These are phyloP conservation scores for Serripes groenlandicus DNA, from an alignment of 2,888 invertebrate species.

Conservation along the genomic window DNA sequence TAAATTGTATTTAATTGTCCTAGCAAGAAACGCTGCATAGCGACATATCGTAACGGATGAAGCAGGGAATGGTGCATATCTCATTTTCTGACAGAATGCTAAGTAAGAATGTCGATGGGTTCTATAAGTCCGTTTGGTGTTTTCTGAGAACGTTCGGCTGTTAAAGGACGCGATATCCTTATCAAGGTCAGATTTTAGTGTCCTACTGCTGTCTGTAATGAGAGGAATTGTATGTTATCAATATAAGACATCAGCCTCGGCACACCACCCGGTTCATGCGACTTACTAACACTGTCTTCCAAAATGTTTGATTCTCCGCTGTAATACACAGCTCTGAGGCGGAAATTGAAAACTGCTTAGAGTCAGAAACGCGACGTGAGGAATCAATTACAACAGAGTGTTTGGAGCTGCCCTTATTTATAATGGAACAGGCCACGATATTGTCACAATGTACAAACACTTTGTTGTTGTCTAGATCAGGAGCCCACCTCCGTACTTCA, in stretches of 20 bases:
- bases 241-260: background rate
- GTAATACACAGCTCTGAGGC: constrained; percentile 28
- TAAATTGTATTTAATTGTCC: constrained; percentile 31
- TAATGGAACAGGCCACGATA: constrained; percentile 31
- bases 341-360: constrained; percentile 40
- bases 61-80: constrained; percentile 27
- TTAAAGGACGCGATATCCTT: background rate
- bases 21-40: constrained; percentile 30
- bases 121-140: constrained; percentile 37
- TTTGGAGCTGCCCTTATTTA: constrained; percentile 43
- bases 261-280: constrained; percentile 28
- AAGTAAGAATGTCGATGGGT: constrained; percentile 46
- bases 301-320: constrained; percentile 21
- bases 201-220: background rate
- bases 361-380: constrained; percentile 34
- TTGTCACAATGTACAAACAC: constrained; percentile 47
- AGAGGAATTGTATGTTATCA: constrained; percentile 27
- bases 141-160: constrained; percentile 9
- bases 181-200: constrained; percentile 23
- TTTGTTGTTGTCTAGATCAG: constrained; percentile 30
- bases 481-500: constrained; percentile 21
- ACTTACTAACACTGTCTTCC: constrained; percentile 28
- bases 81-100: constrained; percentile 16
- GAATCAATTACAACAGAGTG: constrained; percentile 30
- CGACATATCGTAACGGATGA: constrained; percentile 31